Evolutionary conservation across 2,888 invertebrate species (phyloP), one percentile per base, ranked within the genome.

Genomic region (Tenthredo mesomela): DNA sequence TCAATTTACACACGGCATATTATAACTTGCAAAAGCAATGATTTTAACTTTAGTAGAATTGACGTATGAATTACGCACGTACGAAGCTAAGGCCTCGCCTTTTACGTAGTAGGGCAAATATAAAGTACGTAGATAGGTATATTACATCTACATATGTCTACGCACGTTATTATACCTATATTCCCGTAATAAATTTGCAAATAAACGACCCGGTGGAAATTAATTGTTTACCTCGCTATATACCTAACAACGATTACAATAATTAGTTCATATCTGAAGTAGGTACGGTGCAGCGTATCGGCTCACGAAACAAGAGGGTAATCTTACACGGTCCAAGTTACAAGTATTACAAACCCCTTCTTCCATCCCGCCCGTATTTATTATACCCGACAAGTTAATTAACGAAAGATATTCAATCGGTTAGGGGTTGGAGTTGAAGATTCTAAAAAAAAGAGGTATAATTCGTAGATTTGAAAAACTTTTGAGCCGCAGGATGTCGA

Each of bases 31-130:
- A 18, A 70, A 37, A 40, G 40, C 25, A 21, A 61, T 61, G 70
- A 37, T 37, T 70, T 33, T 70, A 70, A 73, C 71, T 40, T 43
- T n/a, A 18, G 71, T 73, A 21, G 40, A 73, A 73, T n/a, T 73
- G 77, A 77, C 54, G 50, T 77, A 77, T 25, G 29, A 43, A 73
- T 43, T 54, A 77, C 54, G 77, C 54, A 77, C 25, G 77, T 6
- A 18, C 50, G 18, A 75, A 15, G 29, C 47, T 47, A 47, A n/a
- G n/a, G 75, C 21, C 25, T 37, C 10, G 25, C 47, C 47, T 47
- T 75, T 75, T 70, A 70, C 70, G 33, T 18, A 70, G 25, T 33
- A 37, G 37, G 70, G 37, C 18, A 40, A 43, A 15, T 43, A 43
- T 43, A 43, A 73, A n/a, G 71, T 40, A n/a, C 21, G 43, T 43